Evolutionary conservation across 2,113 vertebrate genomes (phyloP), one percentile per base, ranked within the genome.

Genomic region (Psilopsiagon aymara): DNA sequence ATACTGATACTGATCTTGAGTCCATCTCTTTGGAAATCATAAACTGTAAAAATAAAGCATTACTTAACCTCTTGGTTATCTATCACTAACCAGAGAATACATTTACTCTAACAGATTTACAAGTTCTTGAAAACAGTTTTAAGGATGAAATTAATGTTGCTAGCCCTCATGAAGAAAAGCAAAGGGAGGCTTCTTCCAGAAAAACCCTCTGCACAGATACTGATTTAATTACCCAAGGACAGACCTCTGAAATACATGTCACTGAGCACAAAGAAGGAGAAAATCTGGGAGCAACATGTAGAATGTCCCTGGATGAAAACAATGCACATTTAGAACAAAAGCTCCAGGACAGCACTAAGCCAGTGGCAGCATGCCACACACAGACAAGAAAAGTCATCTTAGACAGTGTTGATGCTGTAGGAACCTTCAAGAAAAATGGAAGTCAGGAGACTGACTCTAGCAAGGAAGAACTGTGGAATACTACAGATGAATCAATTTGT

Each of bases 171-270:
- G 85, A 97, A 75, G 73, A 95, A 97, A 96, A 96, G 81, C 98
- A 97, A 95, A 96, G 88, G 95, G 97, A 98, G 97, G 94, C 90
- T 88, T 97, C 95, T 92, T 97, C 97, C 93, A 96, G 94, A 80
- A 91, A 98, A 95, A 83, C 62, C 90, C 75, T 97, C 47, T 88
- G 77, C 94, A 89, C 68, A 93, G 95, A 87, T 86, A 81, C 90
- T 88, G 87, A 94, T 94, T 74, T 95, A 88, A 94, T 88, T 92
- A 90, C 60, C 80, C 91, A 97, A 96, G 96, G 93, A 78, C 94
- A 97, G 88, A 90, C 33, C 55, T 89, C 11, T 0, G 93, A 86
- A 89, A 63, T 79, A 57, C 35, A 7, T 90, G 90, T 88, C 86
- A 67, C 53, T 17, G 78, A 95, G 35, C 57, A 67, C 55, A 88